Evolutionary conservation across 1,140 invertebrate species (phyloP), one percentile per base, ranked within the genome.

Genomic region (Lasioglossum baleicum): DNA sequence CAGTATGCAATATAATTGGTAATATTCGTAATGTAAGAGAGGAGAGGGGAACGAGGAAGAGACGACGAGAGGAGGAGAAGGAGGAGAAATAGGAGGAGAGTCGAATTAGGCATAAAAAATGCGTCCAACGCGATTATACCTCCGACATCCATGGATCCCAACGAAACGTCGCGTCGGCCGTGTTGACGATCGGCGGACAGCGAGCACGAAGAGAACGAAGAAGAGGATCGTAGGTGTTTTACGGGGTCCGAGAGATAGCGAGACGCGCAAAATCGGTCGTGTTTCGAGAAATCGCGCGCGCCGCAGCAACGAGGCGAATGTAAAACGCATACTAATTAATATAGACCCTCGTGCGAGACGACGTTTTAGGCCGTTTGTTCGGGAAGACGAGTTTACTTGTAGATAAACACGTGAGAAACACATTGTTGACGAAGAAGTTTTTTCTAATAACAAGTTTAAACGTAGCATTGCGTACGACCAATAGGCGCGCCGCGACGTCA

Each of bases 401-500:
- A 91, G 88, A 91, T 91, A 91, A 67, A 42, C 65, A 42, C 40
- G 65, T 82, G 87, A 88, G 87, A 91, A 85, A 85, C 66, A 88
- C 88, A 83, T 92, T 90, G 90, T 92, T 91, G 90, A 90, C 85
- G 87, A 88, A 85, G 84, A 91, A 81, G 83, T 89, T 91, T 92
- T 92, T 92, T 91, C 90, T 91, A 92, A 92, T 90, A 89, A 85
- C 84, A 90, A 58, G 88, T 91, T 88, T 90, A 91, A 58, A 90
- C 81, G 87, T 92, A 92, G 90, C 88, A 91, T 92, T 90, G 90
- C 89, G 88, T 91, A 91, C 91, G 91, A 92, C 90, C 91, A 92
- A 92, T 88, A 87, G 87, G 89, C 88, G 81, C 82, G 87, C 60
- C 81, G 66, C 80, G 80, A 83, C 84, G 86, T 81, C 48, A 84